Evolutionary conservation across 35 echinoderm and acorn worm genomes (phyloP).

Genomic region (Apostichopus californicus): DNA sequence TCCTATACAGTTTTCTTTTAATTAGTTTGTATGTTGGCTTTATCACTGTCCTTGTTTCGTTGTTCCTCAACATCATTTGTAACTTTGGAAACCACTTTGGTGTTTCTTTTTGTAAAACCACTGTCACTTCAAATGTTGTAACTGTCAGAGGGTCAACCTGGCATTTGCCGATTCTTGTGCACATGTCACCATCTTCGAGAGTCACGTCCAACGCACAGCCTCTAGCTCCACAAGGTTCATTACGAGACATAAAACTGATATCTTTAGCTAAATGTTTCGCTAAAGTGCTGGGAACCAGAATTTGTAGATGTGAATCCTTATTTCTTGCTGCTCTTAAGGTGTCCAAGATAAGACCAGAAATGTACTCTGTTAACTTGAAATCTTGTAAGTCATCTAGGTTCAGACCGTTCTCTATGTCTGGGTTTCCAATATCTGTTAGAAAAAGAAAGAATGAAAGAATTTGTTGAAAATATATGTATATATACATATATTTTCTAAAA

Average conservation of each 20-base stretch:
- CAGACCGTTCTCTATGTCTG: conserved; percentile 28
- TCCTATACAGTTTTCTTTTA: conserved; percentile 92
- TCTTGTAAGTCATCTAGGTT: conserved; percentile 70
- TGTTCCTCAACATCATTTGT: conserved; percentile 75
- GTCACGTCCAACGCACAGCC: conserved; percentile 81
- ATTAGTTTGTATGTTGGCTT: conserved; percentile 89
- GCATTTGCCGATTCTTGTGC: conserved; percentile 79
- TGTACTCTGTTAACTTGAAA: conserved; percentile 67
- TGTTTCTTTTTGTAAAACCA: conserved; percentile 72
- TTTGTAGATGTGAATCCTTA: conserved; percentile 23
- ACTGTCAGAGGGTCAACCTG: conserved; percentile 86
- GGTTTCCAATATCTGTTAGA: conserved; percentile 18
- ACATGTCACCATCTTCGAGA: conserved; percentile 78
- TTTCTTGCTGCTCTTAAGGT: conserved; percentile 62
- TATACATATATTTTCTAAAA: too few relatives aligned
- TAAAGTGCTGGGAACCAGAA: conserved; percentile 77
- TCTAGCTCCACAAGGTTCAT: conserved; percentile 91
- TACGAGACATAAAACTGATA: conserved; percentile 74
- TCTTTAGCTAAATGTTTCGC: conserved; percentile 73
- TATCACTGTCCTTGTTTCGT: conserved; percentile 68
- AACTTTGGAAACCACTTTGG: conserved; percentile 80
- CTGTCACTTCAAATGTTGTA: conserved; percentile 92
- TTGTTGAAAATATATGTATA: too few relatives aligned
- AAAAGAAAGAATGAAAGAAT: neutral
- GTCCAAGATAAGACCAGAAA: conserved; percentile 67